A percentile compares a stretch with the other conserved stretches of the same genome.
These are phyloP conservation scores for Zeugodacus cucurbitae DNA, from an alignment of 1,140 invertebrate genomes.

Conservation along the genomic window DNA sequence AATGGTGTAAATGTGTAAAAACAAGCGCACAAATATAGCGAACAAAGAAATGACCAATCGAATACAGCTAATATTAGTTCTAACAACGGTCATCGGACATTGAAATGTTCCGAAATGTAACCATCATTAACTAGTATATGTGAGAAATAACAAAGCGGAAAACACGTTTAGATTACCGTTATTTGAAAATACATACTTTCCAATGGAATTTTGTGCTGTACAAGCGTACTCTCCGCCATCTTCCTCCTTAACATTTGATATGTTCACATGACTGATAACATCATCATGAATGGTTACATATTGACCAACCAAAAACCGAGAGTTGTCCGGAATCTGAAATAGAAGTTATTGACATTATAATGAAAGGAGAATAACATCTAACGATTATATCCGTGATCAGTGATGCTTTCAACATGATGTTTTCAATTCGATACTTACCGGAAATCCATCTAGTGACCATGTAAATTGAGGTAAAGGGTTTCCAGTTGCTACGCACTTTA, in stretches of 20 bases:
- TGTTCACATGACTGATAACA: constrained; percentile 94
- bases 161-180: too few species aligned
- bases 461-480: constrained; percentile 90
- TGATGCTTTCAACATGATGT: too few species aligned
- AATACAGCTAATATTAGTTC: too few species aligned
- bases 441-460: constrained; percentile 89
- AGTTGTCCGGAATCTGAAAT: constrained; percentile 63
- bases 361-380: not conserved
- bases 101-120: too few species aligned
- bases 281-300: constrained; percentile 92
- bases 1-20: too few species aligned
- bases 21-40: too few species aligned
- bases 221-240: constrained; percentile 94
- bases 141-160: too few species aligned
- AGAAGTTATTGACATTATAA: not conserved
- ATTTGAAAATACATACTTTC: constrained; percentile 63
- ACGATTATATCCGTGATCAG: too few species aligned
- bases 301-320: constrained; percentile 87
- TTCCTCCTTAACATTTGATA: constrained; percentile 86
- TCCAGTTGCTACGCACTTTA: constrained; percentile 91
- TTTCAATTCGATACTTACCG: constrained; percentile 68
- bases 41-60: too few species aligned
- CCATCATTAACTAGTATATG: too few species aligned
- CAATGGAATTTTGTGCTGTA: constrained; percentile 84
- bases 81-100: too few species aligned